phyloP scores from a whole-genome alignment of 2,888 invertebrate species.

The Lithophane socia region DNA sequence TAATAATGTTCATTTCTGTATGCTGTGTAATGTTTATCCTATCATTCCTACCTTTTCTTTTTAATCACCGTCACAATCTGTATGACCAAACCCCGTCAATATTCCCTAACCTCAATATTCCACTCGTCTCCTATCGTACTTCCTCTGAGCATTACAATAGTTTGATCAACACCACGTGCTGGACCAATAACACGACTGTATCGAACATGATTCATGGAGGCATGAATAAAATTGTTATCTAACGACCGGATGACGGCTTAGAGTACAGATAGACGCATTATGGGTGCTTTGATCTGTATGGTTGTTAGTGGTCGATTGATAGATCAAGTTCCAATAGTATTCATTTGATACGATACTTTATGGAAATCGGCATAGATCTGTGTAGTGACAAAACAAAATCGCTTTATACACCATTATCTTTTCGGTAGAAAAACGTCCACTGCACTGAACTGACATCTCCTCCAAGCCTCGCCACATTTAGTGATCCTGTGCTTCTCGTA shows the following conservation, averaged over 20 bases:
- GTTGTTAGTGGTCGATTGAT: constrained; percentile 38
- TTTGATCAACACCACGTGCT: constrained; percentile 62
- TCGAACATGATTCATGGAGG: constrained; percentile 67
- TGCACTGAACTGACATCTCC: neutral
- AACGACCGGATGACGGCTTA: constrained; percentile 49
- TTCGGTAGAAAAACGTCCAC: neutral
- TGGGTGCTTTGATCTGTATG: constrained; percentile 15
- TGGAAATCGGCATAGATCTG: neutral
- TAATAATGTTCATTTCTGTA: neutral
- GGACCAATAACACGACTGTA: constrained; percentile 59
- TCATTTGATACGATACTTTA: neutral
- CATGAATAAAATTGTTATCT: constrained; percentile 62
- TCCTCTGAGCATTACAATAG: constrained; percentile 26
- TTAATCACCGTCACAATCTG: neutral
- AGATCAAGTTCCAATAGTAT: constrained; percentile 25
- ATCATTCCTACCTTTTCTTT: neutral
- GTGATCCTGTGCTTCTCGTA: neutral
- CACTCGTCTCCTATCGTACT: neutral
- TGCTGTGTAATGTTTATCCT: neutral
- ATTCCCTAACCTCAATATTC: neutral
- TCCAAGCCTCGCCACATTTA: neutral
- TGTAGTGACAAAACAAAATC: neutral
- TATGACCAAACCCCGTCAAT: neutral
- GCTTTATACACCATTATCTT: neutral
- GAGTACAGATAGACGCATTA: constrained; percentile 31